These are phyloP conservation scores for Tethya wilhelma DNA, from an alignment of 37 sponge, comb jelly and placozoan species.

Conservation along the genomic window DNA sequence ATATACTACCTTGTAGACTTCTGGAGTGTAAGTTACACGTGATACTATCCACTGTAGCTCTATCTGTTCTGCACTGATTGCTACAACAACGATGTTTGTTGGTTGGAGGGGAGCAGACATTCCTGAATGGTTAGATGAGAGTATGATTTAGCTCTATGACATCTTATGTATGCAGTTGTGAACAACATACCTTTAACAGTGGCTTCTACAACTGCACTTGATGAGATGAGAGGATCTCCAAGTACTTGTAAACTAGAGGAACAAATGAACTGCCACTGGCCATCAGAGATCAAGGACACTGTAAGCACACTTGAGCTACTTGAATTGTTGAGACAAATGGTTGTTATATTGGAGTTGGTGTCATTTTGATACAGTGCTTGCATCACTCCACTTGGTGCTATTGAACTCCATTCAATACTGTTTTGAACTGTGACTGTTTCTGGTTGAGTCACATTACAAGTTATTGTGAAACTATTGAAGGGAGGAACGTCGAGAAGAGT, in stretches of 20 bases:
- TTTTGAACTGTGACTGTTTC: background rate
- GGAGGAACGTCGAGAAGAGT: slow-evolving; percentile 16
- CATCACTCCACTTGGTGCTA: background rate
- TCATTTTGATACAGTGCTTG: background rate
- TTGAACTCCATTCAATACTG: background rate
- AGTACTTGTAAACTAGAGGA: background rate
- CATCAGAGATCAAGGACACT: background rate
- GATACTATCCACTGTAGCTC: slow-evolving; percentile 6
- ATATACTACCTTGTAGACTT: slow-evolving; percentile 10
- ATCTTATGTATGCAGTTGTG: background rate
- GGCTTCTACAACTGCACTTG: background rate
- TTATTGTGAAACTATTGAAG: background rate
- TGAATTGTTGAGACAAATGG: background rate
- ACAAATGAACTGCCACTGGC: slow-evolving; percentile 2
- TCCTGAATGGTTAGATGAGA: background rate
- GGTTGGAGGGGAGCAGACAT: background rate
- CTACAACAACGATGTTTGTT: background rate
- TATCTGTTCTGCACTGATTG: background rate
- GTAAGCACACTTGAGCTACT: slow-evolving; percentile 2
- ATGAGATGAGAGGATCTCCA: slow-evolving; percentile 27
- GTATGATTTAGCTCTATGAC: background rate
- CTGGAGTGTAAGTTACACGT: slow-evolving; percentile 10
- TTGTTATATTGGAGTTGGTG: slow-evolving; percentile 5
- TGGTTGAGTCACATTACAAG: slow-evolving; percentile 12
- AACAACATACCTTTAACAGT: slow-evolving; percentile 12